Conservation (phyloP, 2,113 vertebrate species). For the Chiloscyllium plagiosum region DNA sequence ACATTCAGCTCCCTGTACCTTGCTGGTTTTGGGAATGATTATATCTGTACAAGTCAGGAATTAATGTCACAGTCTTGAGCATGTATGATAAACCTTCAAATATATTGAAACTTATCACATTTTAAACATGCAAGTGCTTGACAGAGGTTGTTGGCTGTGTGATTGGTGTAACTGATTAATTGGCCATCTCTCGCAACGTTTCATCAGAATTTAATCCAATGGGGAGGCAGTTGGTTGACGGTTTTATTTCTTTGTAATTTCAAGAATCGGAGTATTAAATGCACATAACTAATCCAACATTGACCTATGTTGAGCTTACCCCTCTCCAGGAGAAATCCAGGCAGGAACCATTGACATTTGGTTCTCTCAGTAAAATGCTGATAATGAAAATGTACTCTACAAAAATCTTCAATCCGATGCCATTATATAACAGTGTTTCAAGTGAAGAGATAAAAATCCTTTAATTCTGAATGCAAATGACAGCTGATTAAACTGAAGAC, state of each 20-base stretch:
- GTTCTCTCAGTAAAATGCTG: background rate
- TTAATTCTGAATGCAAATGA: background rate
- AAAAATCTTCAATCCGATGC: background rate
- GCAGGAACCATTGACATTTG: background rate
- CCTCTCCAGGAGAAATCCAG: background rate
- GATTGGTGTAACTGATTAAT: background rate
- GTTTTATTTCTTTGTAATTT: background rate
- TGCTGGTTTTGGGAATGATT: background rate
- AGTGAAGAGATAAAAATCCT: background rate
- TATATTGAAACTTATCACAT: background rate
- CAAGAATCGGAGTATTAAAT: background rate
- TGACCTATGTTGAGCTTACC: background rate
- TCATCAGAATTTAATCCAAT: background rate
- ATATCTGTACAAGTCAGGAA: background rate
- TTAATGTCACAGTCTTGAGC: background rate
- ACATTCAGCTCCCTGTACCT: background rate
- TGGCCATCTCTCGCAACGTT: background rate
- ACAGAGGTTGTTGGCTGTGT: background rate
- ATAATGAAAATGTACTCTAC: background rate
- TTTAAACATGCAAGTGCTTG: background rate
- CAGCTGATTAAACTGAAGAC: slow-evolving; percentile 4
- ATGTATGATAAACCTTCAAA: background rate
- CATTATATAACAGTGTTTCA: background rate
- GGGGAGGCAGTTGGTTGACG: background rate
- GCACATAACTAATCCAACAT: background rate